Percentiles rank a stretch among this genome's conserved stretches.
Conservation (phyloP, 1,140 invertebrate genomes). For the Megalopta genalis region DNA sequence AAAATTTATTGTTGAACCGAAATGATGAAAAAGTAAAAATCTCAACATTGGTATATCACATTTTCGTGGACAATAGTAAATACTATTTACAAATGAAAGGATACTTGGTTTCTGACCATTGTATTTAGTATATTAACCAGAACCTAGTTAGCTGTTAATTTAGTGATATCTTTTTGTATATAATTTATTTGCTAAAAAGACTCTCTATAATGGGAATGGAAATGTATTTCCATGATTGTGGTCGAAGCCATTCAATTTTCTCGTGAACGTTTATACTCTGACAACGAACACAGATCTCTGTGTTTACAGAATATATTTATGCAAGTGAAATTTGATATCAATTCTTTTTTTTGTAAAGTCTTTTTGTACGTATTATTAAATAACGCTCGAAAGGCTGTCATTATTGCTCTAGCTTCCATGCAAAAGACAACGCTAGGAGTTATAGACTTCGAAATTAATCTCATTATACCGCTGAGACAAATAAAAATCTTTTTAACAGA, state of each 20-base stretch:
- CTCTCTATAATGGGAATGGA: constrained; percentile 33
- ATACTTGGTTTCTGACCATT: constrained; percentile 48
- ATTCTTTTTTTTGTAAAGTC: constrained; percentile 39
- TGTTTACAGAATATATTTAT: constrained; percentile 47
- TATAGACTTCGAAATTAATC: constrained; percentile 43
- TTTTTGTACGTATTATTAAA: constrained; percentile 46
- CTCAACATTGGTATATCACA: not conserved
- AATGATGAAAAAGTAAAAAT: not conserved
- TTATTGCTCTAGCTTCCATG: constrained; percentile 46
- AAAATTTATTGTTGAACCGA: not conserved
- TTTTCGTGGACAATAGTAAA: constrained; percentile 5
- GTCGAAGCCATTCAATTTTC: constrained; percentile 41
- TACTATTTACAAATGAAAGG: constrained; percentile 31
- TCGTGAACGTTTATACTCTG: constrained; percentile 35
- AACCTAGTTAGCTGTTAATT: constrained; percentile 61
- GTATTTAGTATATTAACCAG: constrained; percentile 61
- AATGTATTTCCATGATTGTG: constrained; percentile 36
- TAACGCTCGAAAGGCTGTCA: constrained; percentile 20
- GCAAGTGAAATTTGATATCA: constrained; percentile 34
- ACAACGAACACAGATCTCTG: constrained; percentile 36
- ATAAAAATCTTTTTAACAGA: constrained; percentile 52
- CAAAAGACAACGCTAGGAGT: constrained; percentile 51
- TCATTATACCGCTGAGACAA: constrained; percentile 52
- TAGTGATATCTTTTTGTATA: constrained; percentile 62
- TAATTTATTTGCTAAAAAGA: constrained; percentile 62